A percentile compares a stretch with the other conserved stretches of the same genome.
phyloP scores from a whole-genome alignment of 1,140 invertebrate genomes.

The Diorhabda carinulata region DNA sequence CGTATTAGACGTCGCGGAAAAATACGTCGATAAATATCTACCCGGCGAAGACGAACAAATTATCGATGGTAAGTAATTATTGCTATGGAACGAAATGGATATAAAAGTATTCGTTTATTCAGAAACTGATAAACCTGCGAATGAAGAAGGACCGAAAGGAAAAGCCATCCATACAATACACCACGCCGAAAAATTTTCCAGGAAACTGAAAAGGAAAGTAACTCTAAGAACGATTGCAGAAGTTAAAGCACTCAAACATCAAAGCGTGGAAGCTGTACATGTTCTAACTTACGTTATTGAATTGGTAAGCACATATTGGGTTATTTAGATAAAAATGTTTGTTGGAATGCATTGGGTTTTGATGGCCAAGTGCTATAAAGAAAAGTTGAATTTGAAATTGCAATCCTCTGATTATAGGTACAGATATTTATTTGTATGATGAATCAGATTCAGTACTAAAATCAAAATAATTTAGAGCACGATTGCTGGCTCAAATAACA shows the following conservation, averaged over 20 bases:
- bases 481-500: no score
- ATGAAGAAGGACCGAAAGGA: conserved; percentile 41
- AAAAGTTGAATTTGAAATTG: background rate
- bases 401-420: no score
- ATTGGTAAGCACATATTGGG: conserved; percentile 55
- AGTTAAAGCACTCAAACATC: conserved; percentile 70
- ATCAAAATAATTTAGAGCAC: no score
- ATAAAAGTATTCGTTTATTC: background rate
- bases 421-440: no score
- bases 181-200: conserved; percentile 67
- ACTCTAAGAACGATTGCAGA: conserved; percentile 70
- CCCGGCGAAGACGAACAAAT: conserved; percentile 54
- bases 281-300: conserved; percentile 70
- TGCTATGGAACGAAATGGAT: background rate
- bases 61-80: conserved; percentile 21
- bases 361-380: background rate
- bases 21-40: conserved; percentile 76
- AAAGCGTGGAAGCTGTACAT: conserved; percentile 72
- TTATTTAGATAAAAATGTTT: no score
- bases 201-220: conserved; percentile 65
- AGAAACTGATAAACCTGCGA: conserved; percentile 15
- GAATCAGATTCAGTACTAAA: no score
- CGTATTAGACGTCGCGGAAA: conserved; percentile 69
- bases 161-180: conserved; percentile 67
- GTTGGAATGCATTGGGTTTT: no score